Percentiles rank a stretch among this genome's conserved stretches.
Evolutionary conservation across 2,888 invertebrate species (phyloP).

Genomic region (Trichogramma evanescens): DNA sequence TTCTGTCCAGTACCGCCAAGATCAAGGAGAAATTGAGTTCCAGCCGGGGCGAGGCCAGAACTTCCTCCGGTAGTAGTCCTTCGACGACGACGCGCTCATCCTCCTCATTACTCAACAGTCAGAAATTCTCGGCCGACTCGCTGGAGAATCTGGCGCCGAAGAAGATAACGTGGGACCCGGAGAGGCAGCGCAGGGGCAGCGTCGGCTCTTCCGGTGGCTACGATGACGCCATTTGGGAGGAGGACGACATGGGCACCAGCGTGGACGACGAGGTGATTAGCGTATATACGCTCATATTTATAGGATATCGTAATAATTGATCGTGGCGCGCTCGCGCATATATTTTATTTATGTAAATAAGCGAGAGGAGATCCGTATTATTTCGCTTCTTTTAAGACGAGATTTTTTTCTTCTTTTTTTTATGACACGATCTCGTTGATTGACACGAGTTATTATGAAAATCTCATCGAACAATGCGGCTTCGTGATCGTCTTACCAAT

Average conservation of each 20-base stretch:
- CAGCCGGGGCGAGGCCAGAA: slow-evolving; percentile 36
- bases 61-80: slow-evolving; percentile 33
- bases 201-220: slow-evolving; percentile 56
- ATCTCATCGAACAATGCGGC: too few species aligned
- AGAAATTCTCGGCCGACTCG: slow-evolving; percentile 63
- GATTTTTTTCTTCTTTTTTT: too few species aligned
- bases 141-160: slow-evolving; percentile 55
- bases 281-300: not conserved
- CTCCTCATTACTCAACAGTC: slow-evolving; percentile 34
- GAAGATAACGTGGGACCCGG: slow-evolving; percentile 64
- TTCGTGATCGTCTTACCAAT: too few species aligned
- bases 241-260: slow-evolving; percentile 33
- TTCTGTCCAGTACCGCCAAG: slow-evolving; percentile 15
- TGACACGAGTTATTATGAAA: too few species aligned
- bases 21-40: slow-evolving; percentile 44
- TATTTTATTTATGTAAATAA: too few species aligned
- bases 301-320: not conserved
- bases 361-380: not conserved
- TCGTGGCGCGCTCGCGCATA: too few species aligned
- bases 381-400: not conserved
- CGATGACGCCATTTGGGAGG: slow-evolving; percentile 58
- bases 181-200: slow-evolving; percentile 52
- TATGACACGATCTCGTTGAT: too few species aligned
- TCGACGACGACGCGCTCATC: slow-evolving; percentile 45
- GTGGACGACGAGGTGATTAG: slow-evolving; percentile 21